Conservation (phyloP, 1,140 invertebrate species). For the Drosophila malerkotliana region DNA sequence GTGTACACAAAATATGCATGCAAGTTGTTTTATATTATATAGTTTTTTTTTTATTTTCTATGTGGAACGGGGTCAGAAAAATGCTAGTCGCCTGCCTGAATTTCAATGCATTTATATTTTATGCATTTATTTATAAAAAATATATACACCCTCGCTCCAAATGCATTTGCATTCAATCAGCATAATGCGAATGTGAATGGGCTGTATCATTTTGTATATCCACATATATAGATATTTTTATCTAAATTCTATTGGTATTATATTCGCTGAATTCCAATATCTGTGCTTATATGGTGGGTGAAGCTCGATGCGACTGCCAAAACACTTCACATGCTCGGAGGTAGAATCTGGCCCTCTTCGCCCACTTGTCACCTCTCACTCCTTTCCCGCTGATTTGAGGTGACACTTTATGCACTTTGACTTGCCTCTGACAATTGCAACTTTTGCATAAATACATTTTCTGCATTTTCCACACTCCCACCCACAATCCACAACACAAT, state of each 20-base stretch:
- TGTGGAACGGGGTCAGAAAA: constrained; percentile 20
- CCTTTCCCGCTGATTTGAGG: constrained; percentile 49
- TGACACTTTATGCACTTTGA: constrained; percentile 71
- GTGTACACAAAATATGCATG: constrained; percentile 1
- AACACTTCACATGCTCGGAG: constrained; percentile 64
- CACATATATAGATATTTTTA: constrained; percentile 18
- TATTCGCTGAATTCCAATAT: constrained; percentile 15
- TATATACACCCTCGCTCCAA: constrained; percentile 54
- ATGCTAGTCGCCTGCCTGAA: constrained; percentile 6
- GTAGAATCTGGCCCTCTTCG: constrained; percentile 27
- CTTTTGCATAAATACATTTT: constrained; percentile 82
- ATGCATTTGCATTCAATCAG: constrained; percentile 76
- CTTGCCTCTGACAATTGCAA: constrained; percentile 74
- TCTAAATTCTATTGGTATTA: constrained; percentile 29
- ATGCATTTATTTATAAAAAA: constrained; percentile 46
- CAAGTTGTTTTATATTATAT: constrained; percentile 3
- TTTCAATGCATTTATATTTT: constrained; percentile 14
- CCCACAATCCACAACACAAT: neutral
- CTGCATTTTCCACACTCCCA: constrained; percentile 53
- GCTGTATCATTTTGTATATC: constrained; percentile 25
- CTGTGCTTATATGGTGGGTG: constrained; percentile 6
- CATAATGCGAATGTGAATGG: constrained; percentile 38
- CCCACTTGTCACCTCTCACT: neutral
- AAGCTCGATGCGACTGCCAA: constrained; percentile 70
- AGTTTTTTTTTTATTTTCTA: constrained; percentile 5